Percentiles rank a stretch among this genome's conserved stretches.
Conservation (phyloP, 2,797 vertebrate genomes). For the Oryzias dopingdopingensis region DNA sequence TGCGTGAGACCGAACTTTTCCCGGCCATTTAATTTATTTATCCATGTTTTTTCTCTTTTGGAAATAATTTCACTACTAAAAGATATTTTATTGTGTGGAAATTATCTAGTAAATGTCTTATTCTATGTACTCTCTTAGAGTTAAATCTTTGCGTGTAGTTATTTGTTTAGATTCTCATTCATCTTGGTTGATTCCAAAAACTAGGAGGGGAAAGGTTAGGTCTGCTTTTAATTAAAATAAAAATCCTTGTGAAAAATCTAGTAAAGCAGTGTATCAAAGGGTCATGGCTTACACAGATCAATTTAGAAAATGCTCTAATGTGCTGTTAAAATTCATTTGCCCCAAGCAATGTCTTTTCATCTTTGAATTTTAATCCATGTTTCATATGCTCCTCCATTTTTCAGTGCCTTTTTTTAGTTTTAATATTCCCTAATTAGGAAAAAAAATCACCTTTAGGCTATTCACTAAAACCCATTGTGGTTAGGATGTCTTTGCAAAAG, state of each 20-base stretch:
- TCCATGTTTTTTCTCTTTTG: background rate
- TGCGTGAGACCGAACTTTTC: background rate
- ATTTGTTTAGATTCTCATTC: no score
- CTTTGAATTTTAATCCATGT: background rate
- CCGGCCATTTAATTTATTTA: background rate
- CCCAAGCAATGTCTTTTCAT: background rate
- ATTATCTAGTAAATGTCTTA: background rate
- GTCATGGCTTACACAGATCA: background rate
- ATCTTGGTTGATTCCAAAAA: no score
- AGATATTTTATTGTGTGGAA: background rate
- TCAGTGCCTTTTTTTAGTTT: slow-evolving; percentile 1
- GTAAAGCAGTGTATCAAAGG: background rate
- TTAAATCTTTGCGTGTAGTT: no score
- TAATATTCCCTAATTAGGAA: slow-evolving; percentile 8
- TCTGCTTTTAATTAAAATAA: background rate
- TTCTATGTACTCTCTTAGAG: no score
- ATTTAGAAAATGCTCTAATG: background rate
- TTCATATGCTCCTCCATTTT: background rate
- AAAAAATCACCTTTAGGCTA: background rate
- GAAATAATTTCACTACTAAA: background rate
- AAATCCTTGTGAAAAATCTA: background rate
- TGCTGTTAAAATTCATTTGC: background rate
- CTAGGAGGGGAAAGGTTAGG: background rate
- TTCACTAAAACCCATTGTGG: slow-evolving; percentile 12
- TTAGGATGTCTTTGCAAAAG: slow-evolving; percentile 19